These are phyloP conservation scores for Ptychoptera contaminata DNA, from an alignment of 2,888 invertebrate species.

Conservation along the genomic window DNA sequence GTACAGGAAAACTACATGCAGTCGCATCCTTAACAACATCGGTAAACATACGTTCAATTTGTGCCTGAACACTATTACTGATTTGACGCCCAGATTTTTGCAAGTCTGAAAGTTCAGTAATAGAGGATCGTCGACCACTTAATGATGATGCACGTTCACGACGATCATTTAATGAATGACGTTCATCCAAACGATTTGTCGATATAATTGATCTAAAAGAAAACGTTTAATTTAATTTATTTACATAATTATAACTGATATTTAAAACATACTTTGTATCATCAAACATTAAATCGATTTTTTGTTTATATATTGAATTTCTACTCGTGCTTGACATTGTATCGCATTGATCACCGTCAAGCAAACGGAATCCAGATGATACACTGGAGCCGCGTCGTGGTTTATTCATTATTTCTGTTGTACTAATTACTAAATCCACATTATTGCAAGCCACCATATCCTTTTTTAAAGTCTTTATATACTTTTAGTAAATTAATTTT, in stretches of 20 bases:
- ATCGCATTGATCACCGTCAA: constrained; percentile 29
- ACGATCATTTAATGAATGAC: too few relatives aligned
- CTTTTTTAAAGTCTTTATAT: constrained; percentile 6
- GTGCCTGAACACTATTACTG: constrained; percentile 65
- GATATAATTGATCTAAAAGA: neutral
- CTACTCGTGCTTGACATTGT: constrained; percentile 29
- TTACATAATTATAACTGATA: neutral
- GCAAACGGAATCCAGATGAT: constrained; percentile 29
- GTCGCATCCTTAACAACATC: constrained; percentile 51
- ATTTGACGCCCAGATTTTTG: constrained; percentile 27
- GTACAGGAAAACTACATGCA: constrained; percentile 50
- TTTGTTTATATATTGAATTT: constrained; percentile 61
- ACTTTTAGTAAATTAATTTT: too few relatives aligned
- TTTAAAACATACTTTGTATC: constrained; percentile 42
- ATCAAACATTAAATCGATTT: constrained; percentile 76
- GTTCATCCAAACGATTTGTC: too few relatives aligned
- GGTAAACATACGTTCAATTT: constrained; percentile 73
- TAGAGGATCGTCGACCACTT: neutral
- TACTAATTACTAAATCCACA: constrained; percentile 18
- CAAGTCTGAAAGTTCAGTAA: too few relatives aligned
- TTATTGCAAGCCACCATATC: constrained; percentile 30
- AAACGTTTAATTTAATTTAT: too few relatives aligned
- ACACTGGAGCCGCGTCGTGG: constrained; percentile 22
- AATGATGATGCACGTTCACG: constrained; percentile 4
- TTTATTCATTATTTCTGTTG: constrained; percentile 22